Percentiles rank a stretch among this genome's conserved stretches.
phyloP scores from a whole-genome alignment of 2,797 vertebrate species.

The Epinephelus malabaricus region DNA sequence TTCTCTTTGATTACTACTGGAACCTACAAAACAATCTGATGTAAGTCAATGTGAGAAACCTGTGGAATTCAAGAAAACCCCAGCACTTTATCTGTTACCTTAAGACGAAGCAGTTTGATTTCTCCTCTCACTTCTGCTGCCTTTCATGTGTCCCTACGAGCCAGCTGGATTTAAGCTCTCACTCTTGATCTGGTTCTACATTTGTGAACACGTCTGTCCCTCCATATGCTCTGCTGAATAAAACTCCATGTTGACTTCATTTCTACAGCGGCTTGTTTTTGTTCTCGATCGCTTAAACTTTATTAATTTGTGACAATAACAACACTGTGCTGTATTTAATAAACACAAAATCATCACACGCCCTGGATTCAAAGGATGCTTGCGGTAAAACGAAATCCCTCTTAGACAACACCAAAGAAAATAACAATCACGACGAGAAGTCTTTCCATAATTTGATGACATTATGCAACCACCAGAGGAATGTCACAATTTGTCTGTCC shows the following conservation, averaged over 20 bases:
- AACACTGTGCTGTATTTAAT: background rate
- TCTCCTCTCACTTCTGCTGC: background rate
- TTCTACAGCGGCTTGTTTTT: background rate
- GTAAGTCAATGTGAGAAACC: background rate
- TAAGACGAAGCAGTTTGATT: background rate
- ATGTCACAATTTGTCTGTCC: conserved; percentile 20
- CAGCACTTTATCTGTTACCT: background rate
- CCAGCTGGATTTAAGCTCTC: conserved; percentile 27
- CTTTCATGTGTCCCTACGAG: conserved; percentile 11
- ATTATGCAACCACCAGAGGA: conserved; percentile 46
- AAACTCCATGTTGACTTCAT: background rate
- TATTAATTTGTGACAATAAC: background rate
- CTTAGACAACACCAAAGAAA: conserved; percentile 11
- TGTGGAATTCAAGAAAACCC: background rate
- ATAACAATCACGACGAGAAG: conserved; percentile 25
- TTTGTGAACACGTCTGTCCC: conserved; percentile 12
- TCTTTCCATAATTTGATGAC: conserved; percentile 53
- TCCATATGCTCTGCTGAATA: conserved; percentile 18
- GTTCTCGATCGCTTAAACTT: conserved; percentile 2
- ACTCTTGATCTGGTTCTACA: conserved; percentile 27
- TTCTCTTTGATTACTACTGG: background rate
- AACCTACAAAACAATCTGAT: background rate
- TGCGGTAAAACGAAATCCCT: conserved; percentile 20
- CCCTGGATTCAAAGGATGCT: conserved; percentile 2
- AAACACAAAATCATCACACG: conserved; percentile 4